Evolutionary conservation across 2,888 invertebrate species (phyloP).

Genomic region (Epirrhoe tristata): DNA sequence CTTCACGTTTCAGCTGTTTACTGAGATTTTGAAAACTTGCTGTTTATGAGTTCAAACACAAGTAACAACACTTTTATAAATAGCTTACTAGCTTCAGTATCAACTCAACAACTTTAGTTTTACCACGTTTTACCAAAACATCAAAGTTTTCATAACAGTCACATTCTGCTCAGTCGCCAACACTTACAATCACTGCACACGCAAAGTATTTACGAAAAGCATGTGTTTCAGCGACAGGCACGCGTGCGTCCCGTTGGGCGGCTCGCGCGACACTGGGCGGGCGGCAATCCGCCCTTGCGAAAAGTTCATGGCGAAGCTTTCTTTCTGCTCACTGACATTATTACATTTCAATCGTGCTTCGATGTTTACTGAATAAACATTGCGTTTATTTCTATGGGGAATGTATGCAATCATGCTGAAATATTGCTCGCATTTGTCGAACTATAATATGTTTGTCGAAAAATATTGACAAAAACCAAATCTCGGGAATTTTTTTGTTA

Average conservation of each 20-base stretch:
- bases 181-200: conserved; percentile 48
- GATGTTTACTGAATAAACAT: conserved; percentile 61
- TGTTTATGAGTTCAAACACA: conserved; percentile 7
- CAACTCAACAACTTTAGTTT: conserved; percentile 12
- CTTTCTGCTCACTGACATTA: conserved; percentile 67
- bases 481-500: not conserved
- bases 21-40: conserved; percentile 1
- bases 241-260: conserved; percentile 69
- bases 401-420: conserved; percentile 32
- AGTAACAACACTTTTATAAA: conserved; percentile 16
- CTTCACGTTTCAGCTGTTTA: conserved; percentile 3
- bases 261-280: conserved; percentile 78
- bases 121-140: not conserved
- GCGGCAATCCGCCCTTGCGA: conserved; percentile 71
- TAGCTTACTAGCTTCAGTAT: conserved; percentile 5
- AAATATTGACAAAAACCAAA: conserved; percentile 5
- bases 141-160: conserved; percentile 16
- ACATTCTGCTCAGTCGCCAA: conserved; percentile 23
- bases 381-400: conserved; percentile 55
- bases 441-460: conserved; percentile 14
- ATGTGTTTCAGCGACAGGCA: conserved; percentile 46
- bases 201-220: conserved; percentile 56
- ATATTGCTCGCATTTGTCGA: conserved; percentile 12
- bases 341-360: conserved; percentile 64
- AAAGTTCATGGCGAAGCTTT: conserved; percentile 80